Conservation (phyloP, 2,797 vertebrate genomes). For the Tiaroga cobitis region DNA sequence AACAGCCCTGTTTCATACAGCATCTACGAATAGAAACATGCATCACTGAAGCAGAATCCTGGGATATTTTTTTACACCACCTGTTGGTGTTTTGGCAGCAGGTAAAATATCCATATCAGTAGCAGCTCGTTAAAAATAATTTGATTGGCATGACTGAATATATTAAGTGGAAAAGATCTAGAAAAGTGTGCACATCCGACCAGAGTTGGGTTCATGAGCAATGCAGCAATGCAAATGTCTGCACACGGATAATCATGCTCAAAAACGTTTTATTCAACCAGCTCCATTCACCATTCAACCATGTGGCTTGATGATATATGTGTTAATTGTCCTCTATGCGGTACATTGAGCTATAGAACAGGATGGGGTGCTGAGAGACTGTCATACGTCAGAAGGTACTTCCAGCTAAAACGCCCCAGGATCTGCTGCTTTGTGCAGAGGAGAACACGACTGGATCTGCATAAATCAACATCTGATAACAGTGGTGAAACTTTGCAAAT, state of each 20-base stretch:
- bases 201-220: background rate
- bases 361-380: background rate
- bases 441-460: slow-evolving; percentile 1
- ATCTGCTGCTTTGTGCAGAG: background rate
- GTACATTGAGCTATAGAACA: background rate
- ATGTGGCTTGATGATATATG: background rate
- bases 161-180: background rate
- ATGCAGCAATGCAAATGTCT: background rate
- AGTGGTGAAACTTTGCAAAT: background rate
- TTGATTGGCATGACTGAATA: slow-evolving; percentile 21
- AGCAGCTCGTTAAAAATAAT: slow-evolving; percentile 20
- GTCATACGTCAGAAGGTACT: slow-evolving; percentile 22
- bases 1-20: background rate
- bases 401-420: background rate
- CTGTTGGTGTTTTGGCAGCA: slow-evolving; percentile 2
- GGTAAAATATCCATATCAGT: background rate
- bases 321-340: too few species aligned
- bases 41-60: background rate
- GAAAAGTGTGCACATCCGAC: background rate
- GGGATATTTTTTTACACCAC: slow-evolving; percentile 1
- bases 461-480: slow-evolving; percentile 6
- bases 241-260: background rate
- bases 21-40: slow-evolving; percentile 12
- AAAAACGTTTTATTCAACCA: background rate
- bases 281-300: too few species aligned